These are phyloP conservation scores for Chromis chromis DNA, from an alignment of 2,797 vertebrate genomes.

Conservation along the genomic window DNA sequence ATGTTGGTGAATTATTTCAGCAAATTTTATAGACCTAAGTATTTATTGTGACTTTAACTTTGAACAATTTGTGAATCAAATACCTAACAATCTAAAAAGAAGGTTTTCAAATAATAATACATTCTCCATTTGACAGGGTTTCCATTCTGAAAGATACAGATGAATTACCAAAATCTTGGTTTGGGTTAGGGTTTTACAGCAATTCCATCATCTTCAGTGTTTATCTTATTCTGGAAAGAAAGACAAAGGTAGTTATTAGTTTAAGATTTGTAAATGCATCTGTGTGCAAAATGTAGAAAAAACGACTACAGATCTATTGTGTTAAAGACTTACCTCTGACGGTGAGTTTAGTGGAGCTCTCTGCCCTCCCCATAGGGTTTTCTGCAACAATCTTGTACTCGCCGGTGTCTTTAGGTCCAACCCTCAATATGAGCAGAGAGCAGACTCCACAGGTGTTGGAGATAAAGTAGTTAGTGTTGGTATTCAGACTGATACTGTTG, in stretches of 20 bases:
- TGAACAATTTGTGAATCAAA: not conserved
- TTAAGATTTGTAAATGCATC: too few species aligned
- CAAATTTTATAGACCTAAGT: constrained; percentile 6
- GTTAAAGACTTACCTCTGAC: constrained; percentile 86
- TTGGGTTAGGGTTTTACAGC: constrained; percentile 1
- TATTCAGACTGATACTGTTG: constrained; percentile 87
- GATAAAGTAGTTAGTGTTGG: constrained; percentile 86
- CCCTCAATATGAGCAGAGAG: constrained; percentile 88
- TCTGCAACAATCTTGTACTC: constrained; percentile 89
- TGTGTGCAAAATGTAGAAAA: too few species aligned
- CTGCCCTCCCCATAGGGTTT: constrained; percentile 85
- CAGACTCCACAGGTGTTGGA: constrained; percentile 93
- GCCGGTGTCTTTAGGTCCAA: constrained; percentile 86
- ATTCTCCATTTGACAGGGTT: constrained; percentile 12
- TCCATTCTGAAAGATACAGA: constrained; percentile 30
- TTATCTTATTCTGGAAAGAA: constrained; percentile 74
- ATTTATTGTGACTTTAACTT: constrained; percentile 5
- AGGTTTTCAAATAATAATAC: constrained; percentile 14
- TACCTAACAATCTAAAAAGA: not conserved
- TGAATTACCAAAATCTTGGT: constrained; percentile 13
- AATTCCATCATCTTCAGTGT: constrained; percentile 31
- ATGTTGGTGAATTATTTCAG: constrained; percentile 10
- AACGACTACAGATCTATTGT: not conserved
- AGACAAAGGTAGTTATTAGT: constrained; percentile 20
- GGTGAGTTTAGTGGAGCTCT: constrained; percentile 86